Percentiles rank a stretch among this genome's conserved stretches.
These are phyloP conservation scores for Drosophila miranda DNA, from an alignment of 1,140 invertebrate species.

Conservation along the genomic window DNA sequence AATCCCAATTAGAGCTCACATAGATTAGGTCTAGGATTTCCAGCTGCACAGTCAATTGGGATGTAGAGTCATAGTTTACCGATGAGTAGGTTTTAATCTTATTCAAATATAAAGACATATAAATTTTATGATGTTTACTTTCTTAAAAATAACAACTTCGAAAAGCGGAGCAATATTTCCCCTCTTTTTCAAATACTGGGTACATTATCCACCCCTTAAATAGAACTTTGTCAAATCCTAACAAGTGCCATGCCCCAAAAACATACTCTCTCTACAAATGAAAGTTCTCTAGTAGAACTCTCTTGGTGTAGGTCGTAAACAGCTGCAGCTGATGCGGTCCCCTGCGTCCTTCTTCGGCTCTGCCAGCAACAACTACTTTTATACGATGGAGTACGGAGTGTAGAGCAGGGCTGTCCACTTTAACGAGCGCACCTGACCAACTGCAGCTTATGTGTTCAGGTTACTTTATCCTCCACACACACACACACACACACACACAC, in stretches of 20 bases:
- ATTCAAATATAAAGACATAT: background rate
- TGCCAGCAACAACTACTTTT: constrained; percentile 1
- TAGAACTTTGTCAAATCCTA: constrained; percentile 1
- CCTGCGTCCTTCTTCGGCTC: constrained; percentile 32
- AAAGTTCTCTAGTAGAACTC: constrained; percentile 50
- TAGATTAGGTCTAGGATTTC: too few relatives aligned
- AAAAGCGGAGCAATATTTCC: constrained; percentile 13
- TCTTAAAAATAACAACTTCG: background rate
- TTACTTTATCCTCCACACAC: constrained; percentile 43
- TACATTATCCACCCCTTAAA: constrained; percentile 14
- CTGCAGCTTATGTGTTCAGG: constrained; percentile 67
- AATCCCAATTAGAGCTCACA: too few relatives aligned
- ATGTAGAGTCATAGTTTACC: too few relatives aligned
- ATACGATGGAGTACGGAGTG: background rate
- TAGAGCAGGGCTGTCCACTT: constrained; percentile 49
- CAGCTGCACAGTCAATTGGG: too few relatives aligned
- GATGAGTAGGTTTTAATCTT: too few relatives aligned
- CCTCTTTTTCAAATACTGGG: constrained; percentile 6
- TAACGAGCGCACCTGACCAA: constrained; percentile 70
- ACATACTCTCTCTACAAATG: constrained; percentile 34
- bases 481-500: constrained; percentile 12
- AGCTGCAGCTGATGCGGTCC: constrained; percentile 62
- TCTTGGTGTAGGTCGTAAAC: constrained; percentile 78
- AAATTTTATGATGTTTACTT: too few relatives aligned
- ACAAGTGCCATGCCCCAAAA: constrained; percentile 44